Base-by-base conservation (phyloP, 2,797 vertebrate species). In the Syndactyla subalaris region DNA sequence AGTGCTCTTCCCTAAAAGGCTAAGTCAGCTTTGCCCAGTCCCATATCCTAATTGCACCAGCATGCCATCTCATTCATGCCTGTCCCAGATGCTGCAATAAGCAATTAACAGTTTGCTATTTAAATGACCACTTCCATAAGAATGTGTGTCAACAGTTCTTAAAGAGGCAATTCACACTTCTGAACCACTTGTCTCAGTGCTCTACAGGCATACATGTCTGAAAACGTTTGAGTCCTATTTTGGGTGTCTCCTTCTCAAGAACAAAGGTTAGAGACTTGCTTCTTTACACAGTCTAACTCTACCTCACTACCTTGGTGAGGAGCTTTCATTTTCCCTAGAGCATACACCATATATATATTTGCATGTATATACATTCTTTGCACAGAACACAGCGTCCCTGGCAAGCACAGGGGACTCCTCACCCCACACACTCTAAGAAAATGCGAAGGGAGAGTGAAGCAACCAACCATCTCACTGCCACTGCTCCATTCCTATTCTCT, bases 311-410 rank as follows among this genome's bases (percentile, higher is more conserved):
- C 3, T 12, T 12, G 3, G 43, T 0, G 2, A 72, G 58, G 20
- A 62, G 10, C 61, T 81, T 49, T 36, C 12, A 8, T 61, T 57
- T 61, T 36, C 45, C 55, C 27, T 26, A 19, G 2, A 52, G 52
- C 2, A 3, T 10, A 34, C 3, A 8, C 10, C 29, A 4, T 5
- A 14, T 4, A 6, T 2, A 14, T 2, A 3, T 70, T 77, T 9
- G 7, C 30, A 34, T 7, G 6, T 24, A 26, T 3, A 26, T 6
- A 19, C 9, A n/a, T n/a, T 30, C 30, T 26, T 48, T n/a, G 30
- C 48, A 46, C 20, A 48, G 57, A 38, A 39, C 45, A 39, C 15
- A 38, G 29, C 0, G 0, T 16, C 15, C 38, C 38, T 65, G 34
- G 55, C 8, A 59, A 73, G 46, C 6, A 70, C 21, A 85, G 27